Conservation (phyloP, 1,140 invertebrate species). For the Asobara japonica region DNA sequence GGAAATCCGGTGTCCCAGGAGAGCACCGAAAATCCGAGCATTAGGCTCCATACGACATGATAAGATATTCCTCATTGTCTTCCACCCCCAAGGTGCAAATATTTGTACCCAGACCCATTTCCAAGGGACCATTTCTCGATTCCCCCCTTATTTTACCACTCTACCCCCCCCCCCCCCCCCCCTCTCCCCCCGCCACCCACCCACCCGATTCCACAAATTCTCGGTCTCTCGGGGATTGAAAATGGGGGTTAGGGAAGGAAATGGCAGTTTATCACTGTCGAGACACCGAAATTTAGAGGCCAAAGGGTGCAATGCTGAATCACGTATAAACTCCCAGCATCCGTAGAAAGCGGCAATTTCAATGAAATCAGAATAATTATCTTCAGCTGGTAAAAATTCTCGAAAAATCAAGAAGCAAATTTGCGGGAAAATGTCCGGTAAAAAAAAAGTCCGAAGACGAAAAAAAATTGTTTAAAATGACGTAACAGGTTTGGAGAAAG, state of each 20-base stretch:
- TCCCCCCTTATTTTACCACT: not conserved
- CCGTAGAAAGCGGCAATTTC: not conserved
- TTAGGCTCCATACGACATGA: too few species aligned
- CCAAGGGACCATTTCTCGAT: not conserved
- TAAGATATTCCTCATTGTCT: not conserved
- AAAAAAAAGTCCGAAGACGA: not conserved
- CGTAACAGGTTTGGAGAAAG: conserved; percentile 2
- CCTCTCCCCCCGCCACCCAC: not conserved
- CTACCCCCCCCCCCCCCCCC: not conserved
- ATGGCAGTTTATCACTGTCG: conserved; percentile 26
- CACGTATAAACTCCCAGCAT: not conserved
- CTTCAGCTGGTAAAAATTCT: not conserved
- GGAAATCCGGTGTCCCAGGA: too few species aligned
- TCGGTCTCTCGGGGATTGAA: not conserved
- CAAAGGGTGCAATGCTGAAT: not conserved
- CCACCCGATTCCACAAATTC: not conserved
- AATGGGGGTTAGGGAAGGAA: conserved; percentile 19
- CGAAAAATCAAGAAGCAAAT: not conserved
- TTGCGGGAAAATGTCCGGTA: not conserved
- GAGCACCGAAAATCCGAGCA: too few species aligned
- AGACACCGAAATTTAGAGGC: conserved; percentile 17
- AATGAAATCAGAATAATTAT: too few species aligned
- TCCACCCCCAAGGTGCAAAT: conserved; percentile 13
- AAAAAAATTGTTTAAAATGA: conserved; percentile 18
- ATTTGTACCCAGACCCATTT: not conserved